Base-by-base conservation (phyloP, 2,888 invertebrate species). In the Apamea anceps region DNA sequence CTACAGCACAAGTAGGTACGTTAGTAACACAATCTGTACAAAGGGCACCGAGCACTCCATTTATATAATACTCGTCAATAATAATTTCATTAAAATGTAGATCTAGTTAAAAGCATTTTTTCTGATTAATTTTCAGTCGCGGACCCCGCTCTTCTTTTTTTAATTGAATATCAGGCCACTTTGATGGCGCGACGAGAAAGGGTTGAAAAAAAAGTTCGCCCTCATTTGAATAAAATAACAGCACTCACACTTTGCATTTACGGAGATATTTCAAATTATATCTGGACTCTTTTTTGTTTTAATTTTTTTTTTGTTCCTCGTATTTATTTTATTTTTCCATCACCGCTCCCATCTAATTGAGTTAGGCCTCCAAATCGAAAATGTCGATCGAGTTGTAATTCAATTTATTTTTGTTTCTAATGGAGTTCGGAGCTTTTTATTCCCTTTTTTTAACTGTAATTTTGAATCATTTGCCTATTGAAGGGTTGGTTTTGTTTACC, bases 151-250 rank as follows among this genome's bases (percentile, higher is more conserved):
- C 95, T 96, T 95, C 96, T 96, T 96, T 97, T 97, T 97, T 96
- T 97, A 97, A 97, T 97, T 97, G 97, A 97, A 97, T 97, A 96
- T 96, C 96, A 96, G 96, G 97, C 96, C 97, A 96, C 96, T 97
- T 97, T 97, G 96, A 97, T 96, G 96, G 96, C 95, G 94, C 94
- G 94, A 91, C 93, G 95, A 94, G 96, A 96, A 96, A 95, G 95
- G 97, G 96, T 95, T 96, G 93, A 92, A 96, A 96, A 88, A 95
- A 97, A 96, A 96, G 95, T 96, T 96, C 94, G 92, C 94, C 96
- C 97, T 97, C 96, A 97, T 97, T 97, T 97, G 96, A 97, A 97
- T 97, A 97, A 97, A 97, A 97, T 97, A 97, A 97, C 97, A 96
- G 96, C 96, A 96, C 97, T 97, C 96, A 93, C 96, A 96, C 96